phyloP scores from a whole-genome alignment of 1,140 invertebrate species.

The Mizuhopecten yessoensis region DNA sequence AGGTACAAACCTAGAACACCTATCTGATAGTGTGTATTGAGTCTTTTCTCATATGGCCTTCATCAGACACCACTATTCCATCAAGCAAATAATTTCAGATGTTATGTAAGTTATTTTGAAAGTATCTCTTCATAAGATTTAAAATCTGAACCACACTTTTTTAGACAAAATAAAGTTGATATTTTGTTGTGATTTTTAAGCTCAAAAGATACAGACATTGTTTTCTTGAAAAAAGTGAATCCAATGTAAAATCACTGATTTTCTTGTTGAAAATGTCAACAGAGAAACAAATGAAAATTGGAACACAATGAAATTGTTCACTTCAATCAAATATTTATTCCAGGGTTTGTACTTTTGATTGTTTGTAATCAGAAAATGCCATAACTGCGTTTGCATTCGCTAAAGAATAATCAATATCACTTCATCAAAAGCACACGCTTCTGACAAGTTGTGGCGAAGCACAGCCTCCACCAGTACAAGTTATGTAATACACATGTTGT shows the following conservation, averaged over 20 bases:
- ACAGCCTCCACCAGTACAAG: not conserved
- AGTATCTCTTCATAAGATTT: too few relatives aligned
- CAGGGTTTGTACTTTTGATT: not conserved
- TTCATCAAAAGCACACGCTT: not conserved
- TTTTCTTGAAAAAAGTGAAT: too few relatives aligned
- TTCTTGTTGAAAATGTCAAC: not conserved
- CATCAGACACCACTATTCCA: too few relatives aligned
- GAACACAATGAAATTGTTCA: not conserved
- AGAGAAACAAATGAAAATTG: not conserved
- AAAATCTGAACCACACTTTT: too few relatives aligned
- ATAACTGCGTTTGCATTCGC: constrained; percentile 31
- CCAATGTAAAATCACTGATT: not conserved
- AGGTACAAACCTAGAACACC: too few relatives aligned
- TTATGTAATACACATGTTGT: not conserved
- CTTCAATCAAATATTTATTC: constrained; percentile 19
- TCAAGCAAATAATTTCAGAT: too few relatives aligned
- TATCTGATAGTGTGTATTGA: too few relatives aligned
- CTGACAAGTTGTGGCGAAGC: not conserved
- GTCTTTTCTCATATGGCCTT: too few relatives aligned
- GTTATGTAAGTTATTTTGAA: too few relatives aligned
- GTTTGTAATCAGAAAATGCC: constrained; percentile 34
- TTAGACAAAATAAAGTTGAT: too few relatives aligned
- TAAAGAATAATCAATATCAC: constrained; percentile 34
- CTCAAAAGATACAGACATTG: too few relatives aligned
- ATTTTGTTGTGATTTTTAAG: too few relatives aligned